A percentile compares a stretch with the other conserved stretches of the same genome.
Evolutionary conservation across 2,113 vertebrate genomes (phyloP).

Genomic region (Sciurus niger): DNA sequence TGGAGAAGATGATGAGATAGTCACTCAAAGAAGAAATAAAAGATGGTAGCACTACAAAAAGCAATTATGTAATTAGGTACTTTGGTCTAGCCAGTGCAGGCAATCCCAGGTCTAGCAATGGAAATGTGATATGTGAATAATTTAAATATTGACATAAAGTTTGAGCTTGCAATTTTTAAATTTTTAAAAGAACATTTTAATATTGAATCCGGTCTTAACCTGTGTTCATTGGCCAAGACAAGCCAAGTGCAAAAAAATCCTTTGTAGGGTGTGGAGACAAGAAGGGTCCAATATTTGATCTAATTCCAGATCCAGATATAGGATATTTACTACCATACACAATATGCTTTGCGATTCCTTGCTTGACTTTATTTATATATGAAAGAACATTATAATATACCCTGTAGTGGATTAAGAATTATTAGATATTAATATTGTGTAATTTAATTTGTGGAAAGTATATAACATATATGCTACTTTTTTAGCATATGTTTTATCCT

Average conservation of each 20-base stretch:
- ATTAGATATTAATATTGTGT: slow-evolving; percentile 31
- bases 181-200: neutral
- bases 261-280: neutral
- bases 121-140: neutral
- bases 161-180: neutral
- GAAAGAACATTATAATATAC: neutral
- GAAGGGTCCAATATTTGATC: neutral
- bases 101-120: neutral
- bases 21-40: neutral
- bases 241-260: neutral
- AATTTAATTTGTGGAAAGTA: slow-evolving; percentile 43
- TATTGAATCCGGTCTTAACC: neutral
- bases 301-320: slow-evolving; percentile 4
- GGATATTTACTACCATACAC: neutral
- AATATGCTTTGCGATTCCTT: neutral
- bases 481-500: slow-evolving; percentile 32
- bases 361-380: neutral
- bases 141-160: neutral
- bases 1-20: neutral
- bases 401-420: neutral
- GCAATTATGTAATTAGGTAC: neutral
- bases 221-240: neutral
- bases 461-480: slow-evolving; percentile 52
- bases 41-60: neutral
- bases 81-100: neutral